Evolutionary conservation across 2,797 vertebrate genomes (phyloP), one percentile per base, ranked within the genome.

Genomic region (Limosa lapponica): DNA sequence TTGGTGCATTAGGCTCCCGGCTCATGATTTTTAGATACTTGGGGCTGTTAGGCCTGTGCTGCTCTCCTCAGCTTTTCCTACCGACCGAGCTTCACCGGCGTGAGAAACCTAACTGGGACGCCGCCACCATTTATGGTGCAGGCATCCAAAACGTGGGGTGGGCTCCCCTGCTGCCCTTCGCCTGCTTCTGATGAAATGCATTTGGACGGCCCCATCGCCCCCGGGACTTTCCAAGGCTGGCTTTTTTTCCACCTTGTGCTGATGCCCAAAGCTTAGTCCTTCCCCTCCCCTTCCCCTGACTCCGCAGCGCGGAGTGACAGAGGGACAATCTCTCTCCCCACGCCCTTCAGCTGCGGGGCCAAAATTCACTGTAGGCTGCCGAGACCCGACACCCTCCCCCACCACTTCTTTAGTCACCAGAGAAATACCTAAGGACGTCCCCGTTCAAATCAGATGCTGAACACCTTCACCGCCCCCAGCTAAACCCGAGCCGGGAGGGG

Each of bases 141-240:
- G 39, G 37, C 36, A 61, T 27, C 51, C 36, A 24, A 37, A 55
- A 37, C 0, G 0, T 1, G 34, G 15, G 8, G 8, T 3, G 54
- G 28, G 27, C 10, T 71, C 34, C 46, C 27, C 44, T 30, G 36
- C n/a, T n/a, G 72, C 64, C 55, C 10, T 72, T 44, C 64, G 10
- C 30, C 24, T 22, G 32, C 69, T 59, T 4, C 44, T 55, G 10
- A 15, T 15, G 19, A 23, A 44, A 48, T 0, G 7, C 16, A 1
- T 11, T n/a, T 36, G n/a, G 57, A 15, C 1, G 11, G n/a, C 25
- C 1, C 1, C 44, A 16, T 37, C 17, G 5, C 19, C 9, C 19
- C 10, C 3, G 5, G 13, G 30, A 8, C 41, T 61, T 25, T 4
- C 16, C 55, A 12, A 43, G 12, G 25, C 37, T 14, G 87, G 18